Evolutionary conservation across 2,888 invertebrate genomes (phyloP).

Genomic region (Ormyrus labotus): DNA sequence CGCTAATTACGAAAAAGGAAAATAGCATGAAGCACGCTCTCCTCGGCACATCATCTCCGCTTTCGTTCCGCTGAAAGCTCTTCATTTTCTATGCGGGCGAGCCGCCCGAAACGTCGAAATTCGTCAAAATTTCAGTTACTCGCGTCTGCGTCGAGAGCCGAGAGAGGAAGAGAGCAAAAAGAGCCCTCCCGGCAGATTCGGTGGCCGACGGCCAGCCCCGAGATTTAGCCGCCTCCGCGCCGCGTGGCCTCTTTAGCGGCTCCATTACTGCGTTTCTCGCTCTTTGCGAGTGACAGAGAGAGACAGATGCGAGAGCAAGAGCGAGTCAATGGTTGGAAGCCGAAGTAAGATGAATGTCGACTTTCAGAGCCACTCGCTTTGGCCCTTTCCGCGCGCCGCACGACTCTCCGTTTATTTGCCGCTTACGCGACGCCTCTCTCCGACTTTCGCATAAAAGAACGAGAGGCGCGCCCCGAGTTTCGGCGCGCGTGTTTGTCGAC

Average conservation of each 20-base stretch:
- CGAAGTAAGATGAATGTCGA: constrained; percentile 50
- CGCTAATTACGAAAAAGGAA: too few species aligned
- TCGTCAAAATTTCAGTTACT: too few species aligned
- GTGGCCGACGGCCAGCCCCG: constrained; percentile 30
- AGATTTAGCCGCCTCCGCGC: constrained; percentile 18
- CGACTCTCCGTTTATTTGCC: constrained; percentile 18
- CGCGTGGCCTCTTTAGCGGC: constrained; percentile 3
- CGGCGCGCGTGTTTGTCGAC: not conserved
- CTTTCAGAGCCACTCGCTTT: constrained; percentile 16
- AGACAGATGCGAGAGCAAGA: too few species aligned
- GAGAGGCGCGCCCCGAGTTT: constrained; percentile 3
- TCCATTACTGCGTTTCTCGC: constrained; percentile 21
- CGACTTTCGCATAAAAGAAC: constrained; percentile 16
- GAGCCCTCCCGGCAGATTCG: not conserved
- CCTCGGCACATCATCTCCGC: too few species aligned
- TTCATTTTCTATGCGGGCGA: too few species aligned
- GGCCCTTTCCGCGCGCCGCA: not conserved
- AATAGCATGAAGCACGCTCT: too few species aligned
- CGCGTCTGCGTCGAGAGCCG: not conserved
- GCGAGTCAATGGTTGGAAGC: constrained; percentile 25
- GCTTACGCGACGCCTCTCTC: constrained; percentile 9
- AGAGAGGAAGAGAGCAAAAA: not conserved
- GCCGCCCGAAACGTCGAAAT: too few species aligned
- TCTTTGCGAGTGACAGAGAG: too few species aligned
- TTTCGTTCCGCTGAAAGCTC: too few species aligned